Percentiles rank a stretch among this genome's conserved stretches.
These are phyloP conservation scores for Macaria liturata DNA, from an alignment of 2,888 invertebrate species.

Conservation along the genomic window DNA sequence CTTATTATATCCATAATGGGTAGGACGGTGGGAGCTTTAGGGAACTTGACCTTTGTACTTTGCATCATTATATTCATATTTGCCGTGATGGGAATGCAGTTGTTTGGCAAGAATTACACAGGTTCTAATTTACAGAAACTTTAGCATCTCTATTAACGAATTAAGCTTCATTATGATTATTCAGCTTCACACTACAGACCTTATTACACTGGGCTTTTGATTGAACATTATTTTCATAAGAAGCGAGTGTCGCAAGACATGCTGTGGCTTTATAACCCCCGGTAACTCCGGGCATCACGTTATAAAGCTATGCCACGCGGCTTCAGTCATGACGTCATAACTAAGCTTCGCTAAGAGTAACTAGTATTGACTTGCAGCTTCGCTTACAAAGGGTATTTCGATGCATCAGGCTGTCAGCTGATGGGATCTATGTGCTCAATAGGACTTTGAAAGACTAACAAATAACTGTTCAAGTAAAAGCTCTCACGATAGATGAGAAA, in stretches of 20 bases:
- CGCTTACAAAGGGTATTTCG: constrained; percentile 75
- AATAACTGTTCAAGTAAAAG: constrained; percentile 53
- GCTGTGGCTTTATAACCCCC: constrained; percentile 79
- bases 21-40: constrained; percentile 96
- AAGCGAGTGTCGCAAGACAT: constrained; percentile 58
- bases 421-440: constrained; percentile 78
- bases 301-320: constrained; percentile 81
- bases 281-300: constrained; percentile 61
- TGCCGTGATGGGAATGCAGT: constrained; percentile 98
- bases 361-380: constrained; percentile 81
- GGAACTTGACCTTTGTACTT: constrained; percentile 97
- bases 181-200: constrained; percentile 80
- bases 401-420: constrained; percentile 72
- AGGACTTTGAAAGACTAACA: constrained; percentile 41
- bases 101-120: constrained; percentile 95
- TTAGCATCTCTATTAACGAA: constrained; percentile 77
- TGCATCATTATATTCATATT: constrained; percentile 98
- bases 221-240: constrained; percentile 74
- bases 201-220: constrained; percentile 79
- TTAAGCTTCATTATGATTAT: constrained; percentile 72
- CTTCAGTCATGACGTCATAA: constrained; percentile 78
- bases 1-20: constrained; percentile 98
- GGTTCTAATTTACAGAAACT: constrained; percentile 83
- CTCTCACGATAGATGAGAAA: constrained; percentile 66
- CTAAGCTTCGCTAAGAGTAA: constrained; percentile 81